Base-by-base conservation (phyloP, 1,140 invertebrate genomes). In the Drosophila sproati region DNA sequence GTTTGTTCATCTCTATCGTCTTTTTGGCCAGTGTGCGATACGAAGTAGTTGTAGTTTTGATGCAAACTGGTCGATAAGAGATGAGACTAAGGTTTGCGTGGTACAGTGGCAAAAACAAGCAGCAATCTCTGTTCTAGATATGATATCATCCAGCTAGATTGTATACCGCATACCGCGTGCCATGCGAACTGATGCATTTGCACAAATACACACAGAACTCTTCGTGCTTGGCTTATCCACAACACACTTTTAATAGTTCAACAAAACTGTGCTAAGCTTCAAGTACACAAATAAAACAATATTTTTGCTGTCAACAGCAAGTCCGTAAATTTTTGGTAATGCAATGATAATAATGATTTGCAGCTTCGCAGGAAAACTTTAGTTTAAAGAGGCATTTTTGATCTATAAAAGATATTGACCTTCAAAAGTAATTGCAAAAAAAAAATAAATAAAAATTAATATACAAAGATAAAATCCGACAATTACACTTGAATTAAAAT, bases 221-320 rank as follows among this genome's bases (percentile, higher is more conserved):
- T 12, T 10, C 39, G 8, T n/a, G 5, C 4, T 43, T 43, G 3
- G 41, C 12, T 10, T 6, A 20, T 12, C 29, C 4, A 28, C 55
- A 47, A 37, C 67, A 37, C 67, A 34, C 41, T 52, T 48, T 63
- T 71, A 39, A 70, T 71, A 48, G 68, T 71, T 71, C 68, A 20
- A 47, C n/a, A 54, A 50, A 63, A 70, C 32, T 31, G 39, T 28
- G 35, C 10, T 43, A 59, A 68, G 56, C 37, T 51, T 37, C 37
- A 52, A 41, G 48, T 51, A 61, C 52, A 61, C n/a, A 52, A 61
- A 41, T 29, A 35, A 20, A 20, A 20, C 20, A 20, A 20, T 20
- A 20, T 20, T 20, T 20, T 20, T 20, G 20, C 20, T 20, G 20
- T 20, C 20, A 20, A 20, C 20, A 20, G 20, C 20, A 20, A 20